Percentiles rank a stretch among this genome's conserved stretches.
Conservation (phyloP, 2,888 invertebrate genomes). For the Chaitophorus viminalis region DNA sequence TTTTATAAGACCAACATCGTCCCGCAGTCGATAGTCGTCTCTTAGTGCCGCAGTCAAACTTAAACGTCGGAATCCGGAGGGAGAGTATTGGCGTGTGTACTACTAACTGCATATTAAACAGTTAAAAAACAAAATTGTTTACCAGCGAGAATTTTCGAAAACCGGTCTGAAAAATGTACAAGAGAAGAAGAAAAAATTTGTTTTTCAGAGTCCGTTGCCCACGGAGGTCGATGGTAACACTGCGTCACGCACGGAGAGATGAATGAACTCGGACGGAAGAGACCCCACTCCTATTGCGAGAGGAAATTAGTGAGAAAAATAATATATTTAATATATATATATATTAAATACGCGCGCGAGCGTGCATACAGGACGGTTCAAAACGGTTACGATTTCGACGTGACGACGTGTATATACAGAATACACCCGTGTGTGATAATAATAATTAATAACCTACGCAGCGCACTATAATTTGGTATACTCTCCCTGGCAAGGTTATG, state of each 20-base stretch:
- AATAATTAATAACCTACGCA: too few species aligned
- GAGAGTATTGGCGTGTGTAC: background rate
- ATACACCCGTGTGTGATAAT: background rate
- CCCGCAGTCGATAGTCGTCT: background rate
- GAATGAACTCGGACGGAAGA: conserved; percentile 52
- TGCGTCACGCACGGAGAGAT: conserved; percentile 42
- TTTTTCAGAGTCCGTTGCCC: conserved; percentile 47
- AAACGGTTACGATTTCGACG: background rate
- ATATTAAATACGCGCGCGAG: background rate
- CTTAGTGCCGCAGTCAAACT: background rate
- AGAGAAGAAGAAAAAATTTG: conserved; percentile 15
- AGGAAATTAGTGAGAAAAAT: conserved; percentile 2
- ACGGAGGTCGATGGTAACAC: conserved; percentile 25
- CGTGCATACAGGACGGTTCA: conserved; percentile 3
- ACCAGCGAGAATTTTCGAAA: conserved; percentile 28
- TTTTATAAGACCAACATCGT: background rate
- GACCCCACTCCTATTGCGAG: background rate
- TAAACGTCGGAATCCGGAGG: background rate
- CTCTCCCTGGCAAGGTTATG: too few species aligned
- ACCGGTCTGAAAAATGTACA: conserved; percentile 21
- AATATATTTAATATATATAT: too few species aligned
- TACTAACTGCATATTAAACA: background rate
- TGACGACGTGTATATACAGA: background rate
- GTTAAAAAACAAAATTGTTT: background rate
- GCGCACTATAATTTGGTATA: too few species aligned